Percentiles rank a stretch among this genome's conserved stretches.
These are phyloP conservation scores for Thryonomys swinderianus DNA, from an alignment of 2,113 vertebrate species.

Conservation along the genomic window DNA sequence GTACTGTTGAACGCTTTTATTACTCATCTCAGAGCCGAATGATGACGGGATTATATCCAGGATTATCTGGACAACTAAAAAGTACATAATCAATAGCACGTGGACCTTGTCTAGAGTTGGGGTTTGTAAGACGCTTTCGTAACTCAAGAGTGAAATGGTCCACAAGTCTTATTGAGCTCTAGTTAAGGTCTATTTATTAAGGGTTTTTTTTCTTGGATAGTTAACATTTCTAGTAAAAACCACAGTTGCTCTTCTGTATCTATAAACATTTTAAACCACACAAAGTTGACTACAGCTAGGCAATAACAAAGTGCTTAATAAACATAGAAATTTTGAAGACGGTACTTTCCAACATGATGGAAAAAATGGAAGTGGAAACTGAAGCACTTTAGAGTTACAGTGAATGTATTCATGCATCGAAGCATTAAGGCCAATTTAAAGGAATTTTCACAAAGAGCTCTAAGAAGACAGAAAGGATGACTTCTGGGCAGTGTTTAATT, in stretches of 20 bases:
- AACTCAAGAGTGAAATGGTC: neutral
- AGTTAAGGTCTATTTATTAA: constrained; percentile 26
- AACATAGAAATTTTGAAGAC: neutral
- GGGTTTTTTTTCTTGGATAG: neutral
- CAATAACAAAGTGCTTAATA: neutral
- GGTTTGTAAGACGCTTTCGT: neutral
- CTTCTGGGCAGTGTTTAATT: constrained; percentile 73
- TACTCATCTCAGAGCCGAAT: neutral
- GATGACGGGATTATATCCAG: neutral
- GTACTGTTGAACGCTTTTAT: neutral
- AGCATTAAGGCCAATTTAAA: constrained; percentile 4
- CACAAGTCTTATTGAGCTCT: neutral
- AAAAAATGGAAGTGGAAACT: neutral
- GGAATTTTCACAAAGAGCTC: constrained; percentile 55
- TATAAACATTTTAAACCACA: constrained; percentile 9
- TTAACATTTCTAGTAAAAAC: neutral
- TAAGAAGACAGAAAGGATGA: constrained; percentile 49
- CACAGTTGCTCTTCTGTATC: neutral
- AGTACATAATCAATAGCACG: neutral
- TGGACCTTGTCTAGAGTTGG: neutral
- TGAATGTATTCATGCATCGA: neutral
- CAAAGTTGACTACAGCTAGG: neutral
- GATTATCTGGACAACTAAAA: neutral
- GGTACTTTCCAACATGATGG: neutral
- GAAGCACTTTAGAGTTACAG: neutral